Evolutionary conservation across 2,888 invertebrate species (phyloP).

Genomic region (Pharmacophagus antenor): DNA sequence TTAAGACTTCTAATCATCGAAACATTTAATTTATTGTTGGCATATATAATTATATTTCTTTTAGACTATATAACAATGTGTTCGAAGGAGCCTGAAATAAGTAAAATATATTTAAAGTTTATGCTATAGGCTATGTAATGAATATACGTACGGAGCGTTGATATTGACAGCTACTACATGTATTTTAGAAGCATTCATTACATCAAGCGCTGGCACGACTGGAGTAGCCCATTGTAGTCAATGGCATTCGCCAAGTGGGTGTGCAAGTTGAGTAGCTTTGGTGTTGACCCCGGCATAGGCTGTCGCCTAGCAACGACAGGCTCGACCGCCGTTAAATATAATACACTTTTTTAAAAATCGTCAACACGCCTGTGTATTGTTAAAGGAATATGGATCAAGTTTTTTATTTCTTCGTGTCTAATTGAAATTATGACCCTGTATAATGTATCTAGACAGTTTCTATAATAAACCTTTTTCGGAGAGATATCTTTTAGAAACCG

Average conservation of each 20-base stretch:
- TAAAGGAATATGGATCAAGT: background rate
- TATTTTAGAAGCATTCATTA: slow-evolving; percentile 66
- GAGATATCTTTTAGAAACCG: background rate
- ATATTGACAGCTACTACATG: slow-evolving; percentile 68
- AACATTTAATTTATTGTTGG: slow-evolving; percentile 34
- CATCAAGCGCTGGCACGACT: slow-evolving; percentile 54
- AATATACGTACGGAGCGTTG: no score
- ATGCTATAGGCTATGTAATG: no score
- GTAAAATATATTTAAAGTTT: no score
- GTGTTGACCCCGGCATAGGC: slow-evolving; percentile 57
- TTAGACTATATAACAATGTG: no score
- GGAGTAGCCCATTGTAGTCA: slow-evolving; percentile 72
- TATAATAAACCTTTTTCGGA: background rate
- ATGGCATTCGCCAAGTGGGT: slow-evolving; percentile 71
- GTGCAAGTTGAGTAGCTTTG: slow-evolving; percentile 71
- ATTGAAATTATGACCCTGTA: no score
- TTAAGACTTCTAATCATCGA: background rate
- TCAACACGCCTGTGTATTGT: background rate
- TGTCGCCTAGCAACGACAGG: slow-evolving; percentile 28
- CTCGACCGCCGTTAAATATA: background rate
- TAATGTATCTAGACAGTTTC: background rate
- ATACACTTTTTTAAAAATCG: background rate
- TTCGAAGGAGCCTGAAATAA: no score
- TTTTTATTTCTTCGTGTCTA: no score
- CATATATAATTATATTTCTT: background rate